These are phyloP conservation scores for Solenopsis fugax DNA, from an alignment of 1,140 invertebrate species.

Conservation along the genomic window DNA sequence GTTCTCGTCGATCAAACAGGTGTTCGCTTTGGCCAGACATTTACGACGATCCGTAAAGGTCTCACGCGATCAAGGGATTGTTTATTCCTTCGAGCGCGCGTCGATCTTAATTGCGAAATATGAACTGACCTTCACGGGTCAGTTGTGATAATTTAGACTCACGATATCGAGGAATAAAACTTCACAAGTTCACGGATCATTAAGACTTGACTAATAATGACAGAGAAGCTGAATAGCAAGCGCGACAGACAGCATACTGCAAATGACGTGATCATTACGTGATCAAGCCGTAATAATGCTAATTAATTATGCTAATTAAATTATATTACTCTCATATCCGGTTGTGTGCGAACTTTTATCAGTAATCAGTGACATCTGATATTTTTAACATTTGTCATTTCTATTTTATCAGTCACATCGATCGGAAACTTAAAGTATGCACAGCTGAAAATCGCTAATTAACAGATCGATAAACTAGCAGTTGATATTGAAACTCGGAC, in stretches of 20 bases:
- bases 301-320: conserved; percentile 33
- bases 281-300: not conserved
- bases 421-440: not conserved
- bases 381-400: not conserved
- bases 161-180: not conserved
- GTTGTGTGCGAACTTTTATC: not conserved
- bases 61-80: conserved; percentile 10
- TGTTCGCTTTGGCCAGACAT: conserved; percentile 68
- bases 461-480: not conserved
- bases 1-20: conserved; percentile 73
- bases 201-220: not conserved
- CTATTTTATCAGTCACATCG: not conserved
- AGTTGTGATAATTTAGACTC: not conserved
- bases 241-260: not conserved
- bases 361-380: not conserved
- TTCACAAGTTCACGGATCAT: not conserved
- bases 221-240: not conserved
- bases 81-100: not conserved
- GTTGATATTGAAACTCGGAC: not conserved
- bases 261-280: not conserved
- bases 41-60: conserved; percentile 58
- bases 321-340: not conserved
- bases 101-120: conserved; percentile 10
- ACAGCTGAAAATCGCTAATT: not conserved
- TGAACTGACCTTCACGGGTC: not conserved